Percentiles rank a stretch among this genome's conserved stretches.
These are phyloP conservation scores for Drosophila pseudotakahashii DNA, from an alignment of 2,888 invertebrate genomes.

Conservation along the genomic window DNA sequence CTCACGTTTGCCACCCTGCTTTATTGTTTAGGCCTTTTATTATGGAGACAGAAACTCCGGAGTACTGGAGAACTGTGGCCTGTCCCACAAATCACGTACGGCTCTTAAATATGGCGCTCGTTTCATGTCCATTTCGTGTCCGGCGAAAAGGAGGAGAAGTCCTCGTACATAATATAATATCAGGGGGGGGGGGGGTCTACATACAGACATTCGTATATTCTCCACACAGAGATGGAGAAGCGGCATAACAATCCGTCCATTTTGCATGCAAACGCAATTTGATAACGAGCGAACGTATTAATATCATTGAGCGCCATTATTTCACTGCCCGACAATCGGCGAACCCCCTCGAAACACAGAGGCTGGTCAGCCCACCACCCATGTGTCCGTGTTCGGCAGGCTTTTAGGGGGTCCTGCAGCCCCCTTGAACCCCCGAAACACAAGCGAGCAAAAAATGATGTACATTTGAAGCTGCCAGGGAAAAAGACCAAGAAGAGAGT, in stretches of 20 bases:
- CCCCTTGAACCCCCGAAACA: neutral
- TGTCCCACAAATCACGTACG: slow-evolving; percentile 71
- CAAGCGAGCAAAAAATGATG: slow-evolving; percentile 56
- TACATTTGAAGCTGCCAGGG: slow-evolving; percentile 50
- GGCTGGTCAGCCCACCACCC: neutral
- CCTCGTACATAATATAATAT: slow-evolving; percentile 19
- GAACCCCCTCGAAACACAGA: neutral
- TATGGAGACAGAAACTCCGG: neutral
- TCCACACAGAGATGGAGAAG: too few relatives aligned
- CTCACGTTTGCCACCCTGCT: slow-evolving; percentile 61
- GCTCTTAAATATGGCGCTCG: slow-evolving; percentile 73
- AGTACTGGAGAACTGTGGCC: neutral
- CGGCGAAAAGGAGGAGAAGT: slow-evolving; percentile 49
- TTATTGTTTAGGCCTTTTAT: slow-evolving; percentile 75
- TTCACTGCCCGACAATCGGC: slow-evolving; percentile 43
- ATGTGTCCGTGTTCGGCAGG: slow-evolving; percentile 1
- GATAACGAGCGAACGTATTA: slow-evolving; percentile 83
- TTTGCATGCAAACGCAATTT: slow-evolving; percentile 80
- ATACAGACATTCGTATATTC: neutral
- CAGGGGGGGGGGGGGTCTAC: neutral
- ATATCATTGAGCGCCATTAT: slow-evolving; percentile 80
- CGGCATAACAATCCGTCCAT: slow-evolving; percentile 70
- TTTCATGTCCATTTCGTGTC: slow-evolving; percentile 60
- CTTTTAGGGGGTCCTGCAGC: neutral
- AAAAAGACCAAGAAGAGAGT: slow-evolving; percentile 11